Percentiles rank a stretch among this genome's conserved stretches.
Conservation (phyloP, 1,140 invertebrate genomes). For the Orchesella cincta region DNA sequence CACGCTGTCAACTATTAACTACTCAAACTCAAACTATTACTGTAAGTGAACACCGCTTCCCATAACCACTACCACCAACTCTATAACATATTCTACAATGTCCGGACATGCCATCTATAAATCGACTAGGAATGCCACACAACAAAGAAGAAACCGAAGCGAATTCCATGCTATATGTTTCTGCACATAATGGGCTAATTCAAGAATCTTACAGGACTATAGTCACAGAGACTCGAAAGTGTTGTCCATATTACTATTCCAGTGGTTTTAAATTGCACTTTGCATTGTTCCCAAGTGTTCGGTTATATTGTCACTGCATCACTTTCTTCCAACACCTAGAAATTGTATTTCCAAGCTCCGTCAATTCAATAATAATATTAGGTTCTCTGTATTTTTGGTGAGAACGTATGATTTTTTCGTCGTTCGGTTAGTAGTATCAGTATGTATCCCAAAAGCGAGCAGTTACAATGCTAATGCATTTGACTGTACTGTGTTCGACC, state of each 20-base stretch:
- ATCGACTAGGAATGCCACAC: neutral
- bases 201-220: neutral
- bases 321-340: neutral
- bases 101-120: slow-evolving; percentile 5
- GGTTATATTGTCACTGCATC: neutral
- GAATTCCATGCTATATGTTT: neutral
- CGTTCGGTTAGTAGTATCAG: neutral
- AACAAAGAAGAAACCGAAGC: neutral
- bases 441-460: neutral
- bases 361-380: neutral
- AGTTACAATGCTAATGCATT: neutral
- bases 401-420: neutral
- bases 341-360: neutral
- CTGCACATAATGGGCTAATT: neutral
- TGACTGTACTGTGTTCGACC: neutral
- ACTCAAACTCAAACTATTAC: neutral
- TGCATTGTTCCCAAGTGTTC: neutral
- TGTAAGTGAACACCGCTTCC: neutral
- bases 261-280: neutral
- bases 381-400: neutral
- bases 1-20: neutral
- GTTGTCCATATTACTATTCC: neutral
- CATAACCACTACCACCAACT: neutral
- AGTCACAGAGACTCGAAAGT: neutral
- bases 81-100: neutral